phyloP scores from a whole-genome alignment of 1,140 invertebrate species.

The Lasaia peninsularis region DNA sequence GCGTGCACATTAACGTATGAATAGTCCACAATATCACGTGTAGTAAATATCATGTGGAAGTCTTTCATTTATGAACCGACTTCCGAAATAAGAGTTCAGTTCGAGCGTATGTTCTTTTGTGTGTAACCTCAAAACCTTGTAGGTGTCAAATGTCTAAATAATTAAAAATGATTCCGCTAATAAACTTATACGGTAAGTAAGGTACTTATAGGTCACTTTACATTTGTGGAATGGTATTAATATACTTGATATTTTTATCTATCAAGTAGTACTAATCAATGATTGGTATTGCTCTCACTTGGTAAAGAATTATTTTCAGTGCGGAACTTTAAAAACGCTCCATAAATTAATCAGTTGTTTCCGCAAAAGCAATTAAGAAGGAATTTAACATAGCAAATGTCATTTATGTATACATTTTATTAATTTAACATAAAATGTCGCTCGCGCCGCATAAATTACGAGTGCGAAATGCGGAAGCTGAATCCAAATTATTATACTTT shows the following conservation, averaged over 20 bases:
- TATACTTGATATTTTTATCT: too few species aligned
- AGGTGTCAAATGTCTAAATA: too few species aligned
- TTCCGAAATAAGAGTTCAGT: too few species aligned
- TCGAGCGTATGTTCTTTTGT: too few species aligned
- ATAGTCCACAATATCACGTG: not conserved
- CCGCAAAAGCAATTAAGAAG: not conserved
- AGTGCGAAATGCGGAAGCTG: not conserved
- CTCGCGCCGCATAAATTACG: not conserved
- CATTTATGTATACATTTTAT: not conserved
- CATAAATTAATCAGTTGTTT: not conserved
- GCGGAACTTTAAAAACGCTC: too few species aligned
- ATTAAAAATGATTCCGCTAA: too few species aligned
- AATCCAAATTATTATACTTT: not conserved
- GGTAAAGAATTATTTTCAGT: not conserved
- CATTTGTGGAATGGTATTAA: too few species aligned
- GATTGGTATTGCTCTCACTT: not conserved
- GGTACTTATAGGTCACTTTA: too few species aligned
- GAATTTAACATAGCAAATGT: not conserved
- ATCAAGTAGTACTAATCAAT: too few species aligned
- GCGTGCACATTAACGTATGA: slow-evolving; percentile 5
- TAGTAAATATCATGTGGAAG: not conserved
- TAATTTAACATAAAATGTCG: not conserved
- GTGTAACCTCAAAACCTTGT: too few species aligned
- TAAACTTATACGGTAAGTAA: too few species aligned
- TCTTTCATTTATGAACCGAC: not conserved